A percentile compares a stretch with the other conserved stretches of the same genome.
These are phyloP conservation scores for Chrysocyon brachyurus DNA, from an alignment of 2,797 vertebrate genomes.

Conservation along the genomic window DNA sequence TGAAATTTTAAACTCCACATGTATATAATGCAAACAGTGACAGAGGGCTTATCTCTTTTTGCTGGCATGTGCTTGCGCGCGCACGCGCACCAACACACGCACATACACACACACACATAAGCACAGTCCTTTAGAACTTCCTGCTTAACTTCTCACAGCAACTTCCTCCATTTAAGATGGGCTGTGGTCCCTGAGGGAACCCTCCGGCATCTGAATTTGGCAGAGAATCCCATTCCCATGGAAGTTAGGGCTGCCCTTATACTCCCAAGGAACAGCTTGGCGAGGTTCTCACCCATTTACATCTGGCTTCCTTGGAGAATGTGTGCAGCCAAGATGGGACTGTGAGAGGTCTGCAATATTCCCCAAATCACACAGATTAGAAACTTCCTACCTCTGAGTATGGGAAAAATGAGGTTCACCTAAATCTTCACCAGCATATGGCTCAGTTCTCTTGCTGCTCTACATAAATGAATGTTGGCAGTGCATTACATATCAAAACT, in stretches of 20 bases:
- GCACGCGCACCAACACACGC: conserved; percentile 86
- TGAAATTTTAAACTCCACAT: conserved; percentile 89
- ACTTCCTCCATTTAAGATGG: conserved; percentile 90
- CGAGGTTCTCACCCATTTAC: conserved; percentile 86
- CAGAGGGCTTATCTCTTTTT: conserved; percentile 83
- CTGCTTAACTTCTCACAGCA: conserved; percentile 88
- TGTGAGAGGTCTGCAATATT: conserved; percentile 34
- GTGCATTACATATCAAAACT: not conserved
- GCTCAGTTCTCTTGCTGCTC: not conserved
- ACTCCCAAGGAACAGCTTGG: conserved; percentile 89
- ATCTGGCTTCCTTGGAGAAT: conserved; percentile 77
- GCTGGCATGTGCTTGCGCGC: conserved; percentile 87
- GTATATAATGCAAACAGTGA: conserved; percentile 83
- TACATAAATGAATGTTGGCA: not conserved
- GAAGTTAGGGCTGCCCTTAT: conserved; percentile 93
- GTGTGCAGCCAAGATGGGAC: conserved; percentile 14
- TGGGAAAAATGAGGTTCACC: not conserved
- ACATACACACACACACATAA: conserved; percentile 85
- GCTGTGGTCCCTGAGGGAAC: conserved; percentile 91
- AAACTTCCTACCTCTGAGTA: not conserved
- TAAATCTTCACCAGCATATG: not conserved
- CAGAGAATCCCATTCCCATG: conserved; percentile 95
- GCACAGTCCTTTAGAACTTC: conserved; percentile 58
- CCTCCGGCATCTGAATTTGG: conserved; percentile 95
- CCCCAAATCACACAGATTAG: not conserved